phyloP scores from a whole-genome alignment of 2,113 vertebrate genomes.

The Gallinago jamesoni region DNA sequence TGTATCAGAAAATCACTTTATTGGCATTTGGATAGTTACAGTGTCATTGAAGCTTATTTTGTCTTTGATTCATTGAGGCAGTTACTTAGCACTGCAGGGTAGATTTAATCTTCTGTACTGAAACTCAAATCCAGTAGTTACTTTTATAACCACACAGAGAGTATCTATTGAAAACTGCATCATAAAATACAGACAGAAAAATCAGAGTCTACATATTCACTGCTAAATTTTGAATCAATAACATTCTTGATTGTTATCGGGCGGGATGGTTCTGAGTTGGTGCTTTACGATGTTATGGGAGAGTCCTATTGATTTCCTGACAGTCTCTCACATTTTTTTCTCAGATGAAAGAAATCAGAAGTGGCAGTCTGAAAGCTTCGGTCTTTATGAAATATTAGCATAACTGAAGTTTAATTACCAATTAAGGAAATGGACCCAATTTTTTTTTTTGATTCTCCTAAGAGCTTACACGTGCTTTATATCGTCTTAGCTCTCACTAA shows the following conservation, averaged over 20 bases:
- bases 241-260: neutral
- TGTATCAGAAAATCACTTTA: neutral
- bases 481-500: neutral
- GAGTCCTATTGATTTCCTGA: neutral
- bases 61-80: neutral
- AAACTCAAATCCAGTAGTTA: neutral
- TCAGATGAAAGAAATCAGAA: neutral
- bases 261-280: neutral
- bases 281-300: neutral
- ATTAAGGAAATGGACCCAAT: neutral
- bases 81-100: neutral
- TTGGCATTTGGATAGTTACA: neutral
- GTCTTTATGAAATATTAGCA: neutral
- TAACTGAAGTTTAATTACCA: neutral
- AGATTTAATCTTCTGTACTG: neutral
- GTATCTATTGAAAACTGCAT: neutral
- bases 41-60: neutral
- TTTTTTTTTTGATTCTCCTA: neutral
- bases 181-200: conserved; percentile 21
- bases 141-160: neutral
- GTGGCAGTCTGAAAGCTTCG: neutral
- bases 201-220: neutral
- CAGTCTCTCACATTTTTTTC: neutral
- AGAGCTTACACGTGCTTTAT: neutral
- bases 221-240: conserved; percentile 15